These are phyloP conservation scores for Corapipo altera DNA, from an alignment of 2,113 vertebrate species.

Conservation along the genomic window DNA sequence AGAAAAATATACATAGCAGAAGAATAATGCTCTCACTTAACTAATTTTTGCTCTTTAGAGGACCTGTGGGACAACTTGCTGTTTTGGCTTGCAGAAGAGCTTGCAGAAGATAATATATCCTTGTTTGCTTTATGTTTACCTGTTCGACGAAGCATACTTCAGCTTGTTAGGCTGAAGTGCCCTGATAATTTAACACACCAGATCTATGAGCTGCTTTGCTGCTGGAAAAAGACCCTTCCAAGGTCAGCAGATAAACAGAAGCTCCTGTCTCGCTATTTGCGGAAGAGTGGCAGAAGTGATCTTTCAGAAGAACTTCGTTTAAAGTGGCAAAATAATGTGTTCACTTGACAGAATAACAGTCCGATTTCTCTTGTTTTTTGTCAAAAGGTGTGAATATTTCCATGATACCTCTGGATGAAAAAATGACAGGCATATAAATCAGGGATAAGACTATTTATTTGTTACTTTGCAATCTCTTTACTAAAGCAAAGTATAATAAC, in stretches of 20 bases:
- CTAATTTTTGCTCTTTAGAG: constrained; percentile 55
- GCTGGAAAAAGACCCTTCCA: constrained; percentile 84
- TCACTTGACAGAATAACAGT: neutral
- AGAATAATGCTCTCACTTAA: neutral
- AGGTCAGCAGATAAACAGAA: constrained; percentile 72
- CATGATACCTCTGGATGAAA: neutral
- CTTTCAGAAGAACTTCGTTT: constrained; percentile 73
- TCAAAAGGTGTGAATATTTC: neutral
- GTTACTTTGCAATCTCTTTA: neutral
- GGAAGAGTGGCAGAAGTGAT: constrained; percentile 79
- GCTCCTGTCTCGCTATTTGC: constrained; percentile 78
- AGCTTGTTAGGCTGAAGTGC: constrained; percentile 80
- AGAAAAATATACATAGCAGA: neutral
- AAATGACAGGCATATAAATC: neutral
- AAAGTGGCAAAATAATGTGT: constrained; percentile 69
- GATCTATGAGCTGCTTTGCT: constrained; percentile 81
- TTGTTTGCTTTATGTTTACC: constrained; percentile 69
- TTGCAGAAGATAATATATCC: constrained; percentile 70
- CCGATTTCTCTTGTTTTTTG: neutral
- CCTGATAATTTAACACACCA: constrained; percentile 75
- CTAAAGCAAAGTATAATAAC: neutral
- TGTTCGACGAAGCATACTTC: constrained; percentile 76
- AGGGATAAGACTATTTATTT: neutral
- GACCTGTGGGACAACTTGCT: constrained; percentile 73
- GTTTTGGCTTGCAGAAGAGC: constrained; percentile 75